A percentile compares a stretch with the other conserved stretches of the same genome.
Conservation (phyloP, 35 echinoderm and acorn worm species). For the Strongylocentrotus purpuratus region DNA sequence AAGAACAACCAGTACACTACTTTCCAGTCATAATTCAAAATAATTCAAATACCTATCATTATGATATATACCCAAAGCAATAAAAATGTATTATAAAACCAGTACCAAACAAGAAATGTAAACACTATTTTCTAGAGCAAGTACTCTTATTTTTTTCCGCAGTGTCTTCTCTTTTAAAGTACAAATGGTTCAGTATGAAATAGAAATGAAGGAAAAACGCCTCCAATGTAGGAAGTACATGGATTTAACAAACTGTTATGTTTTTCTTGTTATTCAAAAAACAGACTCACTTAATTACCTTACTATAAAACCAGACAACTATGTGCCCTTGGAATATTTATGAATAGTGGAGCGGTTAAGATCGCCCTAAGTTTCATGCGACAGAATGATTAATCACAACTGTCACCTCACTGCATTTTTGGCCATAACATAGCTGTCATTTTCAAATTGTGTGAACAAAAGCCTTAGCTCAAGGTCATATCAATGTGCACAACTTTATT, state of each 20-base stretch:
- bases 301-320: no score
- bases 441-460: no score
- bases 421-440: no score
- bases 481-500: no score
- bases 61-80: no score
- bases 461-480: no score
- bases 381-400: no score
- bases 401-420: no score
- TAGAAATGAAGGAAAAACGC: background rate
- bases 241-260: background rate
- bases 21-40: background rate
- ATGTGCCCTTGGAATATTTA: no score
- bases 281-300: background rate
- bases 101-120: background rate
- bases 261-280: background rate
- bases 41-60: background rate
- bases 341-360: no score
- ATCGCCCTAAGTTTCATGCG: no score
- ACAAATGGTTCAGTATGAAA: background rate
- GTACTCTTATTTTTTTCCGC: background rate
- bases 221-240: background rate
- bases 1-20: background rate
- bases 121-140: background rate
- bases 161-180: background rate
- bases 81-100: background rate